These are phyloP conservation scores for Lophius americanus DNA, from an alignment of 2,797 vertebrate genomes.

Conservation along the genomic window DNA sequence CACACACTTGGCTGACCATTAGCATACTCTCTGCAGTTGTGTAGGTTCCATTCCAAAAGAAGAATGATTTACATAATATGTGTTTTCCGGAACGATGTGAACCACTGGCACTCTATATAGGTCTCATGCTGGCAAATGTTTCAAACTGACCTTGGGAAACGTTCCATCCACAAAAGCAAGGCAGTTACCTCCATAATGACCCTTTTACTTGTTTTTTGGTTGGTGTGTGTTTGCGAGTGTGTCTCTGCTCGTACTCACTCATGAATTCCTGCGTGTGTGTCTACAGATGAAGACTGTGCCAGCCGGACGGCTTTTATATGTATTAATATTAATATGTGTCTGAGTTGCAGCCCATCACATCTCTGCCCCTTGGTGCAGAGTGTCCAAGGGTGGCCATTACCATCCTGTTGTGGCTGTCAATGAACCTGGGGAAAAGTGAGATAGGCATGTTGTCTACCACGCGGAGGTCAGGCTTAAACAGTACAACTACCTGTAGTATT, in stretches of 20 bases:
- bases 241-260: constrained; percentile 33
- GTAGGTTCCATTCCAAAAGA: constrained; percentile 75
- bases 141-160: constrained; percentile 85
- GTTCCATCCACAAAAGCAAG: constrained; percentile 75
- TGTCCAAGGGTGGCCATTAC: constrained; percentile 83
- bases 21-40: constrained; percentile 72
- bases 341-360: constrained; percentile 76
- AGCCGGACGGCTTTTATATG: constrained; percentile 82
- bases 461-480: constrained; percentile 71
- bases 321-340: constrained; percentile 88
- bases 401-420: constrained; percentile 69
- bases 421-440: constrained; percentile 68
- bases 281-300: constrained; percentile 75
- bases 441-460: constrained; percentile 47
- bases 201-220: constrained; percentile 83
- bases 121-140: constrained; percentile 84
- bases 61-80: constrained; percentile 86
- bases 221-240: constrained; percentile 44
- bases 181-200: constrained; percentile 81
- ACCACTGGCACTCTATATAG: constrained; percentile 81
- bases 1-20: constrained; percentile 78
- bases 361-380: constrained; percentile 74
- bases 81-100: constrained; percentile 81
- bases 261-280: constrained; percentile 35
- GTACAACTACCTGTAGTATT: constrained; percentile 56